phyloP scores from a whole-genome alignment of 2,888 invertebrate genomes.

The Gymnocheta viridis region DNA sequence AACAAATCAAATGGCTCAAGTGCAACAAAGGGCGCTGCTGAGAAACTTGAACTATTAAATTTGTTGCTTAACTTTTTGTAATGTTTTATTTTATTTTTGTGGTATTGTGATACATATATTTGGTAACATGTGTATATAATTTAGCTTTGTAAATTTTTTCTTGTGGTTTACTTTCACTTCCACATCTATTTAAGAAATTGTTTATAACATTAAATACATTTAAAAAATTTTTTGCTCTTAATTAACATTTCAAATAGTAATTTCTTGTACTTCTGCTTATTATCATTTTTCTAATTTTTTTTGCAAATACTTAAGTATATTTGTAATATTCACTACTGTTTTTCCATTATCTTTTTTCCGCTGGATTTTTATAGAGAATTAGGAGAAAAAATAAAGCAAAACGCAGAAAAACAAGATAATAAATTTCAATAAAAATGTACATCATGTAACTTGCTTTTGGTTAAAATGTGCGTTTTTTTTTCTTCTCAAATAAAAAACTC shows the following conservation, averaged over 20 bases:
- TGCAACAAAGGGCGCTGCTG: conserved; percentile 25
- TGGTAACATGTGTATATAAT: neutral
- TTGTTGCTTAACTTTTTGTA: conserved; percentile 2
- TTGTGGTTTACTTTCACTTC: conserved; percentile 62
- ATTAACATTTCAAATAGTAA: conserved; percentile 18
- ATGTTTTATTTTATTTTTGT: neutral
- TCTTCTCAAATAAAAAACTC: conserved; percentile 2
- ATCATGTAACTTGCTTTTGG: conserved; percentile 49
- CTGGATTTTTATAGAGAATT: neutral
- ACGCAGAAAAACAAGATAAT: neutral
- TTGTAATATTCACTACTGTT: conserved; percentile 7
- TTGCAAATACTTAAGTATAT: neutral
- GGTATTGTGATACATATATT: conserved; percentile 12
- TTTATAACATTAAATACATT: conserved; percentile 43
- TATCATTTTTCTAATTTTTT: neutral
- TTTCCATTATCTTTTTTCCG: neutral
- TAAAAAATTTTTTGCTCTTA: conserved; percentile 24
- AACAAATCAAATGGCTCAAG: neutral
- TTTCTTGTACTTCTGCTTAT: neutral
- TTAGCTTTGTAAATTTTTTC: conserved; percentile 11
- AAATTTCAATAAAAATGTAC: conserved; percentile 20
- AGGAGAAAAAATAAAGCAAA: neutral
- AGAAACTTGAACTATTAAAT: neutral
- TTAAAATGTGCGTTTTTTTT: neutral
- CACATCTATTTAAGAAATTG: conserved; percentile 27